phyloP scores from a whole-genome alignment of 2,113 vertebrate genomes.

The Thunnus maccoyii region DNA sequence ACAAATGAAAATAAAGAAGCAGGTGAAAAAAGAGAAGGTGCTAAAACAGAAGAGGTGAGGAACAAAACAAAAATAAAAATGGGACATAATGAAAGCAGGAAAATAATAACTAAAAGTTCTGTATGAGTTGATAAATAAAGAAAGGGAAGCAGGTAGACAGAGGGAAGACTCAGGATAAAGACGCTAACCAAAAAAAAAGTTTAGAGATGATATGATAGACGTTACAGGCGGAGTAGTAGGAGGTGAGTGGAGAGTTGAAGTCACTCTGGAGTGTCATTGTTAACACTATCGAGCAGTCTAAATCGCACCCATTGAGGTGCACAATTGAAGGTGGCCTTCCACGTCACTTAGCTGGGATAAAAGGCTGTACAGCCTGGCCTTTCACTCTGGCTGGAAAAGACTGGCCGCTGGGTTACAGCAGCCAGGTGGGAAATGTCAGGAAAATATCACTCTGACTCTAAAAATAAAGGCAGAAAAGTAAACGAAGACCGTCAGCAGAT shows the following conservation, averaged over 20 bases:
- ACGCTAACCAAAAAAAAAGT: neutral
- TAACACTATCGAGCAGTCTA: neutral
- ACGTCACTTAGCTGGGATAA: constrained; percentile 21
- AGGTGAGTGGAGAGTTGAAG: neutral
- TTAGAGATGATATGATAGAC: constrained; percentile 2
- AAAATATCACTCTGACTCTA: constrained; percentile 55
- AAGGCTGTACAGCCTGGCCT: constrained; percentile 28
- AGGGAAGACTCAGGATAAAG: neutral
- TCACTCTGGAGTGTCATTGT: constrained; percentile 17
- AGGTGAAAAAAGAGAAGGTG: constrained; percentile 10
- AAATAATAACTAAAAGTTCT: neutral
- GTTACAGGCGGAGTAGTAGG: neutral
- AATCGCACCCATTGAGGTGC: neutral
- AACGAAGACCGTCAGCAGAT: constrained; percentile 23
- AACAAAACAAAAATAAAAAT: too few relatives aligned
- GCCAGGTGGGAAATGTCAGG: constrained; percentile 59
- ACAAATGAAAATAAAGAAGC: constrained; percentile 12
- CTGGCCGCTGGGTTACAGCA: constrained; percentile 10
- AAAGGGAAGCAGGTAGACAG: neutral
- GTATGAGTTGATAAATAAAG: neutral
- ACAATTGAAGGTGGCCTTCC: constrained; percentile 11
- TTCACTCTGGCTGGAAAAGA: constrained; percentile 26
- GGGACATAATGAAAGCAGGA: neutral
- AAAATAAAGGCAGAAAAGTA: constrained; percentile 37
- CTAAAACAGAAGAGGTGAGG: neutral